Base-by-base conservation (phyloP, 2,797 vertebrate genomes). In the Microctenopoma steveboyesi region DNA sequence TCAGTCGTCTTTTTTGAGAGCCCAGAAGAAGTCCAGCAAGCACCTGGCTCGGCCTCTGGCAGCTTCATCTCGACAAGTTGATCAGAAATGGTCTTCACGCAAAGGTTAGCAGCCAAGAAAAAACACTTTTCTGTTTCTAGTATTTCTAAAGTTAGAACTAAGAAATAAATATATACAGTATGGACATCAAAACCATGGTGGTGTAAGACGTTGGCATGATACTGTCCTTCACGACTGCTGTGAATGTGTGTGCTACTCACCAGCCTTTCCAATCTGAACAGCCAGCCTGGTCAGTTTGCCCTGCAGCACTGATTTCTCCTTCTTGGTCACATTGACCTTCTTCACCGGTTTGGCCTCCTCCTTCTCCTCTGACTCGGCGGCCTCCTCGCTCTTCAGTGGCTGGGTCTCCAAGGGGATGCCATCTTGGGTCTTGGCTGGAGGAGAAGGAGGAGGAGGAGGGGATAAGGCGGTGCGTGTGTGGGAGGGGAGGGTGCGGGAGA, bases 291-390 rank as follows among this genome's bases (percentile, higher is more conserved):
- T 99, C 68, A 99, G 95, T 87, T 99, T 99, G 70, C 98, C 97
- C 87, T 99, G 98, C 45, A 99, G 94, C 82, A 99, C 98, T 0
- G 98, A 99, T 86, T 99, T 99, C 90, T 99, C 98, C 87, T 98
- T 99, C 90, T 98, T 99, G 68, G 95, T 96, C 48, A 96, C 90
- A 43, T 96, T 97, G 74, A 94, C 91, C 57, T 94, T 94, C 91
- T 97, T 98, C 79, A 93, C 90, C 1, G 90, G 92, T 85, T 97
- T 98, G 72, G 39, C 88, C 85, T 93, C 92, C 83, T 98, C 96
- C 81, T 96, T 97, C 48, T 98, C 97, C 79, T 98, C 97, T 0
- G 81, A 94, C 75, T 98, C 97, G 0, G 84, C 80, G 2, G 93
- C 96, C 72, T 98, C 97, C 69, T 98, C 96, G 60, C 96, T 98